These are phyloP conservation scores for Acanthiza pusilla DNA, from an alignment of 2,797 vertebrate genomes.

Conservation along the genomic window DNA sequence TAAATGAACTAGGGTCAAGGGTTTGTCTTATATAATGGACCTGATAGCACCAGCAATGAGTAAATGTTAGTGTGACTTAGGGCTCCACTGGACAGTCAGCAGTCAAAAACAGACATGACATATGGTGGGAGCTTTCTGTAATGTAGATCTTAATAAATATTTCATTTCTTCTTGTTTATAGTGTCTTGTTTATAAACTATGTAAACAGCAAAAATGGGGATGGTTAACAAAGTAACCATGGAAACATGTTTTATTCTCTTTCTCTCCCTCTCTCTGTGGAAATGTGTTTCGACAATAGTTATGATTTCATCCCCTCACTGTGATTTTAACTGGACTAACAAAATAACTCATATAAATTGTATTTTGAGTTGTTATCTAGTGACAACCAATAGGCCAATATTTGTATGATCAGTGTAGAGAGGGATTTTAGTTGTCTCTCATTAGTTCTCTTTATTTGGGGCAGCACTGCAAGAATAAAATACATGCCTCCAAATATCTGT, in stretches of 20 bases:
- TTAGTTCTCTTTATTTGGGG: neutral
- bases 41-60: neutral
- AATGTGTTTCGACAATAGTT: neutral
- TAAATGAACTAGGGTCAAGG: neutral
- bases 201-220: neutral
- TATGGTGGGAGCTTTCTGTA: neutral
- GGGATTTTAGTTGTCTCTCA: neutral
- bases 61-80: neutral
- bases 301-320: neutral
- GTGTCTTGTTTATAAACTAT: neutral
- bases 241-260: constrained; percentile 20
- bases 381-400: neutral
- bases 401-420: neutral
- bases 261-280: neutral
- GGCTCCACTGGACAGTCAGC: neutral
- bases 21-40: neutral
- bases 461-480: neutral
- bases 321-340: neutral
- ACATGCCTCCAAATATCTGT: neutral
- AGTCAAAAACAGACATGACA: neutral
- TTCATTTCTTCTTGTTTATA: constrained; percentile 11
- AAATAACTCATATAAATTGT: neutral
- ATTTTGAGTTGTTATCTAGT: neutral
- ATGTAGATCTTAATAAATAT: constrained; percentile 2
- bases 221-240: constrained; percentile 41